phyloP scores from a whole-genome alignment of 2,797 vertebrate species.

The Liparis tanakae region DNA sequence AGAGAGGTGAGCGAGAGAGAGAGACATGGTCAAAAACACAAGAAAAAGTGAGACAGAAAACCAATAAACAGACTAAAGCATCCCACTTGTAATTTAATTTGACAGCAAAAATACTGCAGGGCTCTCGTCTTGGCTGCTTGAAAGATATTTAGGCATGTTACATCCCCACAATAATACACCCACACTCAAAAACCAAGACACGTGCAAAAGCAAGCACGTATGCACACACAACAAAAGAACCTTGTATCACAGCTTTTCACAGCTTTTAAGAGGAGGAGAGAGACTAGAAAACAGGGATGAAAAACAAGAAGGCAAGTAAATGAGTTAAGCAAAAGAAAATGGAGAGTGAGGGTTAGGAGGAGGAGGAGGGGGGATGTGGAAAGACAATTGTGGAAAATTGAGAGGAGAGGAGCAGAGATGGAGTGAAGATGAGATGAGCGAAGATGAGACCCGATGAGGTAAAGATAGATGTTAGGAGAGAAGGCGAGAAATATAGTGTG shows the following conservation, averaged over 20 bases:
- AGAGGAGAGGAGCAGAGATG: slow-evolving; percentile 31
- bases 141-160: slow-evolving; percentile 53
- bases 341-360: not conserved
- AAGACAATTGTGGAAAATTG: slow-evolving; percentile 5
- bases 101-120: slow-evolving; percentile 55
- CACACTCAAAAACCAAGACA: slow-evolving; percentile 50
- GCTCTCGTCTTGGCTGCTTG: slow-evolving; percentile 48
- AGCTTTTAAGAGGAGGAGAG: slow-evolving; percentile 39
- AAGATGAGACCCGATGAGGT: slow-evolving; percentile 56
- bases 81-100: slow-evolving; percentile 74
- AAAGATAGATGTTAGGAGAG: slow-evolving; percentile 47
- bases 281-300: slow-evolving; percentile 36
- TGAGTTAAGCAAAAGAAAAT: slow-evolving; percentile 29
- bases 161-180: slow-evolving; percentile 45
- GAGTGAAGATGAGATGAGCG: slow-evolving; percentile 43
- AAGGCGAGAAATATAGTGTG: slow-evolving; percentile 60
- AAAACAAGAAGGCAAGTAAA: slow-evolving; percentile 43
- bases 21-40: slow-evolving; percentile 40
- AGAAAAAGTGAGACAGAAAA: slow-evolving; percentile 50
- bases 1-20: slow-evolving; percentile 26
- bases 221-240: slow-evolving; percentile 34
- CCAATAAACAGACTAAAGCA: slow-evolving; percentile 54
- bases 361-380: not conserved
- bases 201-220: slow-evolving; percentile 20
- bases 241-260: slow-evolving; percentile 47